A percentile compares a stretch with the other conserved stretches of the same genome.
Evolutionary conservation across 2,113 vertebrate species (phyloP).

Genomic region (Progne subis): DNA sequence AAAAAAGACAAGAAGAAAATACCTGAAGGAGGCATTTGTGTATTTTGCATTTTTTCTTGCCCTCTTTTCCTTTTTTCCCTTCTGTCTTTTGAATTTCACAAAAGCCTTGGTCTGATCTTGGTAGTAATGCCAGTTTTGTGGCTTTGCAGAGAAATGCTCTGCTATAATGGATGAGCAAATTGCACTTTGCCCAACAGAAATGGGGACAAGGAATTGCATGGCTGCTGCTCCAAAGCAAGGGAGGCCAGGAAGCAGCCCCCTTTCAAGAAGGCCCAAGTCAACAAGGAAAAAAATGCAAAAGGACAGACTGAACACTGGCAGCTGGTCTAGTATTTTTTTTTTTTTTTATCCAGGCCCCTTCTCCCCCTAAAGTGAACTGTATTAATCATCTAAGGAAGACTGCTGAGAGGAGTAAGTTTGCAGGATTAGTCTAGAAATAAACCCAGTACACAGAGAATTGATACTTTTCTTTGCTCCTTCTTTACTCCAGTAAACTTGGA

Average conservation of each 20-base stretch:
- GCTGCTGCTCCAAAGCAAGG: neutral
- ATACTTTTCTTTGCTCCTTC: neutral
- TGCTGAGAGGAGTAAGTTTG: neutral
- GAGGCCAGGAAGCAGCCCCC: neutral
- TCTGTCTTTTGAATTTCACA: neutral
- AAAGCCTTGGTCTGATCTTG: neutral
- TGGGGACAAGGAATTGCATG: neutral
- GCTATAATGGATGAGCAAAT: neutral
- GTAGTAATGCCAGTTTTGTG: neutral
- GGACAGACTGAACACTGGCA: neutral
- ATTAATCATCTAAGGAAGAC: neutral
- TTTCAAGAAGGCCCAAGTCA: neutral
- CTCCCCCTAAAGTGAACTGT: neutral
- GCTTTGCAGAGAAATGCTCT: neutral
- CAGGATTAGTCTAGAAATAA: neutral
- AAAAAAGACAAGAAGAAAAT: neutral
- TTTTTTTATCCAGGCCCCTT: neutral
- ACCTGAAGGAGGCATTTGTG: neutral
- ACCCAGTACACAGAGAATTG: neutral
- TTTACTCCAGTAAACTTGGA: neutral
- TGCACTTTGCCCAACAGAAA: neutral
- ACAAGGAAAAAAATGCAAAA: neutral
- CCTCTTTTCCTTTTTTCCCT: neutral
- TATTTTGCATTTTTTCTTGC: neutral
- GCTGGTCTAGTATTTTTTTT: neutral